These are phyloP conservation scores for Felis chaus DNA, from an alignment of 2,113 vertebrate genomes.

Conservation along the genomic window DNA sequence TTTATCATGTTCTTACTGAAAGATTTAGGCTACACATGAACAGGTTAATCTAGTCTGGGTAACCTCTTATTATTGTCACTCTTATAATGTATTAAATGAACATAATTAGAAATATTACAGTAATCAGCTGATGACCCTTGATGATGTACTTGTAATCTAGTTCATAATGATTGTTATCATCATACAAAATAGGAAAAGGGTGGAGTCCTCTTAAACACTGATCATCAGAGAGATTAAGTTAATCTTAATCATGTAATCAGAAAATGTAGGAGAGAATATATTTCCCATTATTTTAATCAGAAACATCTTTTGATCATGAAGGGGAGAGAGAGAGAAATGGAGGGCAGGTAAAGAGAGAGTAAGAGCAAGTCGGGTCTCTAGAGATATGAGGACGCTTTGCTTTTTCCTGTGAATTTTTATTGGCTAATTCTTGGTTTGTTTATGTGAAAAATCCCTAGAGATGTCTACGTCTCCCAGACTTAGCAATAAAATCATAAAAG, in stretches of 20 bases:
- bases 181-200: neutral
- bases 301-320: neutral
- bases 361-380: neutral
- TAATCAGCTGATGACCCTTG: slow-evolving; percentile 24
- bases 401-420: neutral
- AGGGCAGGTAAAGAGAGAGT: neutral
- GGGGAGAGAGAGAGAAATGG: neutral
- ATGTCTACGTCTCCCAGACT: neutral
- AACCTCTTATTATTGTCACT: neutral
- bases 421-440: neutral
- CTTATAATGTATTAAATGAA: slow-evolving; percentile 41
- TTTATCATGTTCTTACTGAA: neutral
- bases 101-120: slow-evolving; percentile 3
- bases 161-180: slow-evolving; percentile 11
- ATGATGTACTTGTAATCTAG: neutral
- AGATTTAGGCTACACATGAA: neutral
- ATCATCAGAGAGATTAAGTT: neutral
- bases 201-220: neutral
- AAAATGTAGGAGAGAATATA: neutral
- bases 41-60: neutral
- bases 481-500: slow-evolving; percentile 11
- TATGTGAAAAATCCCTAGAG: neutral
- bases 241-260: slow-evolving; percentile 55
- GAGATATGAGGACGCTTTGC: neutral
- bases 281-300: slow-evolving; percentile 44